Evolutionary conservation across 1,140 invertebrate genomes (phyloP).

Genomic region (Drosophila bocki): DNA sequence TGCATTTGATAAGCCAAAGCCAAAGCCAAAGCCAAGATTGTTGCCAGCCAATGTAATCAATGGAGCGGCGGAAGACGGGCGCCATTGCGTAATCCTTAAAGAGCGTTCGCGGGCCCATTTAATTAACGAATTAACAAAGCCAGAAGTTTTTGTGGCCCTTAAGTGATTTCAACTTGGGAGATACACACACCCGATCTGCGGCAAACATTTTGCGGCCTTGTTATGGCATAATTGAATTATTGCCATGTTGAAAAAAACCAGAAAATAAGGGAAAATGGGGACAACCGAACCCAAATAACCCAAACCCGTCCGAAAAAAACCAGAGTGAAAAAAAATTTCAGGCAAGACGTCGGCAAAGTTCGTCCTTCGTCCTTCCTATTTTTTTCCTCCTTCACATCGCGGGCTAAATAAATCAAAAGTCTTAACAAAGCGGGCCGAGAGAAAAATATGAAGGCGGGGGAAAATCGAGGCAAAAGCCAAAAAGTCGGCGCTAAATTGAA

Average conservation of each 20-base stretch:
- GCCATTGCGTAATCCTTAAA: slow-evolving; percentile 76
- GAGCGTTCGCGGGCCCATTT: slow-evolving; percentile 67
- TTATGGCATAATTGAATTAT: slow-evolving; percentile 83
- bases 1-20: slow-evolving; percentile 67
- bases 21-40: slow-evolving; percentile 55
- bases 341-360: slow-evolving; percentile 62
- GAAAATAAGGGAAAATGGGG: slow-evolving; percentile 37
- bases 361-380: slow-evolving; percentile 49
- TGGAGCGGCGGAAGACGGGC: slow-evolving; percentile 30
- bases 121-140: slow-evolving; percentile 84
- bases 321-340: not conserved
- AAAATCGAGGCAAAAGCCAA: slow-evolving; percentile 31
- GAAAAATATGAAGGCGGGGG: slow-evolving; percentile 1
- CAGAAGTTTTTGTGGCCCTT: slow-evolving; percentile 79
- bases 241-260: slow-evolving; percentile 72
- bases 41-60: slow-evolving; percentile 77
- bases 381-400: slow-evolving; percentile 36
- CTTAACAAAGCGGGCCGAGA: slow-evolving; percentile 16
- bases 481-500: slow-evolving; percentile 72
- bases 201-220: slow-evolving; percentile 79
- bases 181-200: not conserved
- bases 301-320: slow-evolving; percentile 13
- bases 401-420: slow-evolving; percentile 74
- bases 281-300: slow-evolving; percentile 22
- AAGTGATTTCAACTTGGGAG: slow-evolving; percentile 68